Conservation (phyloP, 2,113 vertebrate species). For the Illadopsis cleaveri region DNA sequence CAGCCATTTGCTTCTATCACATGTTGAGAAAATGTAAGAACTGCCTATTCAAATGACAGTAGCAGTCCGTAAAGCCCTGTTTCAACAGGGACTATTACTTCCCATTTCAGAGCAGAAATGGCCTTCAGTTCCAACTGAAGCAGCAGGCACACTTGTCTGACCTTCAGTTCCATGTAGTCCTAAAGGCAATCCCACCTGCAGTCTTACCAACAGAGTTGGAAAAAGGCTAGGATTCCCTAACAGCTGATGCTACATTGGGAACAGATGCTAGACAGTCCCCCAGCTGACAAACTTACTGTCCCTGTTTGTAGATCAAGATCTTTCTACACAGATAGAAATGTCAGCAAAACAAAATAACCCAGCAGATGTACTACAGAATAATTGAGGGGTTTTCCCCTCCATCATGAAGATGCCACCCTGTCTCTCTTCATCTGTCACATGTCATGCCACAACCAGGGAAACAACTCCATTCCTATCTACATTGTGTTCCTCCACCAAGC, state of each 20-base stretch:
- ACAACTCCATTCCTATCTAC: not conserved
- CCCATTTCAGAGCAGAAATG: not conserved
- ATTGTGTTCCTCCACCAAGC: not conserved
- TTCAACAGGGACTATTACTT: not conserved
- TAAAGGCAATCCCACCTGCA: not conserved
- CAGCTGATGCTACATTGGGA: not conserved
- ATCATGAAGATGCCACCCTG: not conserved
- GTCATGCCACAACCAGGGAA: not conserved
- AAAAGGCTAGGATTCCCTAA: not conserved
- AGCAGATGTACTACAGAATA: not conserved
- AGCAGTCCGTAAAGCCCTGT: not conserved
- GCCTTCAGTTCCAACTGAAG: not conserved
- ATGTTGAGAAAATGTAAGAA: not conserved
- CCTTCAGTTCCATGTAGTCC: not conserved
- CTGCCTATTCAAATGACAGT: not conserved
- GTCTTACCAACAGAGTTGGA: not conserved
- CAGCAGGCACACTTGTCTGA: not conserved
- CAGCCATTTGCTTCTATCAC: not conserved
- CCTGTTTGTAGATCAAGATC: not conserved
- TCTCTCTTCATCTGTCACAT: not conserved
- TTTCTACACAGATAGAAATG: not conserved
- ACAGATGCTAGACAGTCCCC: not conserved
- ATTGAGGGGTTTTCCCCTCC: fast-evolving
- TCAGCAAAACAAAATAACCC: not conserved
- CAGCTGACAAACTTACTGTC: not conserved